Evolutionary conservation across 2,888 invertebrate genomes (phyloP).

Genomic region (Dryomyza anilis): DNA sequence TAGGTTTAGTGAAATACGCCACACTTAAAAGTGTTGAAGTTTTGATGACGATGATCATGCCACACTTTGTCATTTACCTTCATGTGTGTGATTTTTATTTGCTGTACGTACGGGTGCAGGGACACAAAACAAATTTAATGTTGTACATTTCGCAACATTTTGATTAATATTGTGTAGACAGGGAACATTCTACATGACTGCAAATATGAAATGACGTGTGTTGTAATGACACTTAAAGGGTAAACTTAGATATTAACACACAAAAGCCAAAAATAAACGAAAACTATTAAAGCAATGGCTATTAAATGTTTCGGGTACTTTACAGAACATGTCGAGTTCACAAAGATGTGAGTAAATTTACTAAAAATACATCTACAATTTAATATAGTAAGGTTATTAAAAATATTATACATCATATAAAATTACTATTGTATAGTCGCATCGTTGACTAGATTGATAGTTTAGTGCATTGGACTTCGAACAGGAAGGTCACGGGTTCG

Average conservation of each 20-base stretch:
- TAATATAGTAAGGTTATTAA: no score
- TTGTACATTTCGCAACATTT: conserved; percentile 34
- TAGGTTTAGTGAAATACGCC: not conserved
- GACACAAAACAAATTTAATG: conserved; percentile 13
- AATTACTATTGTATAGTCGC: no score
- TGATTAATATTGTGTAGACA: conserved; percentile 56
- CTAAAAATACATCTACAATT: no score
- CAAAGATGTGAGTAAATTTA: no score
- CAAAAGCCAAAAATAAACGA: no score
- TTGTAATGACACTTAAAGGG: conserved; percentile 23
- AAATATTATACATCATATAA: no score
- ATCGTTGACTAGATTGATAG: no score
- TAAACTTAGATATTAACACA: conserved; percentile 5
- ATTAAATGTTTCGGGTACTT: no score
- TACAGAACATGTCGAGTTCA: no score
- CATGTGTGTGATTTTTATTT: not conserved
- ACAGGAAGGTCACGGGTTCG: no score
- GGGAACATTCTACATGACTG: conserved; percentile 47
- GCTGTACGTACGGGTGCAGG: not conserved
- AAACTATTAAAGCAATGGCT: no score
- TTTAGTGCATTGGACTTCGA: no score
- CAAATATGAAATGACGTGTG: conserved; percentile 48
- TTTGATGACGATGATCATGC: not conserved
- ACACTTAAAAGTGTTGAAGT: conserved; percentile 15
- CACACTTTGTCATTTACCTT: not conserved